Conservation (phyloP, 2,113 vertebrate species). For the Gobio gobio region DNA sequence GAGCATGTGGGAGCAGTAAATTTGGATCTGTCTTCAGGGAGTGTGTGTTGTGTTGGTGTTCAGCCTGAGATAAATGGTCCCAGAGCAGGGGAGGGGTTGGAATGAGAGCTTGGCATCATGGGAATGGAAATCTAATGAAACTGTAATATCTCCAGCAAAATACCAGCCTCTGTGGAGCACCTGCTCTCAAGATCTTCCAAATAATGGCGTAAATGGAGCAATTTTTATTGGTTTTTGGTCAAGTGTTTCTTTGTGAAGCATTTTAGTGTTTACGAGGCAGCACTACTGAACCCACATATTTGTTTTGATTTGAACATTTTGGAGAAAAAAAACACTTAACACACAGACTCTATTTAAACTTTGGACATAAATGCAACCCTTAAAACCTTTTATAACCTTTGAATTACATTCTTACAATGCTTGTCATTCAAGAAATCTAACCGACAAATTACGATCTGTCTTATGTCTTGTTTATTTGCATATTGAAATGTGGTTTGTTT, state of each 20-base stretch:
- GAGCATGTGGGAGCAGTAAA: constrained; percentile 20
- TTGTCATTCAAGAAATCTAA: neutral
- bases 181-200: constrained; percentile 19
- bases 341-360: neutral
- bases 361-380: neutral
- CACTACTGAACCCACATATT: neutral
- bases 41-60: constrained; percentile 26
- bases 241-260: neutral
- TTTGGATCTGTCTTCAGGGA: constrained; percentile 23
- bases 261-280: neutral
- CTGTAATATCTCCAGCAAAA: constrained; percentile 12
- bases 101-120: constrained; percentile 43
- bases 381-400: neutral
- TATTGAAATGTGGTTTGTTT: neutral
- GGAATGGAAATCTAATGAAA: constrained; percentile 36
- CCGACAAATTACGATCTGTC: neutral
- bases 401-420: neutral
- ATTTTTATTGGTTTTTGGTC: neutral
- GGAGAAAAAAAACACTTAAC: neutral
- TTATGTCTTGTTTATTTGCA: neutral
- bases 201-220: neutral
- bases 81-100: constrained; percentile 20
- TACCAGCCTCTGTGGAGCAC: constrained; percentile 29
- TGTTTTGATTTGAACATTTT: neutral
- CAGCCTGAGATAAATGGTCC: constrained; percentile 33